Evolutionary conservation across 2,113 vertebrate species (phyloP), one percentile per base, ranked within the genome.

Genomic region (Menidia beryllina): DNA sequence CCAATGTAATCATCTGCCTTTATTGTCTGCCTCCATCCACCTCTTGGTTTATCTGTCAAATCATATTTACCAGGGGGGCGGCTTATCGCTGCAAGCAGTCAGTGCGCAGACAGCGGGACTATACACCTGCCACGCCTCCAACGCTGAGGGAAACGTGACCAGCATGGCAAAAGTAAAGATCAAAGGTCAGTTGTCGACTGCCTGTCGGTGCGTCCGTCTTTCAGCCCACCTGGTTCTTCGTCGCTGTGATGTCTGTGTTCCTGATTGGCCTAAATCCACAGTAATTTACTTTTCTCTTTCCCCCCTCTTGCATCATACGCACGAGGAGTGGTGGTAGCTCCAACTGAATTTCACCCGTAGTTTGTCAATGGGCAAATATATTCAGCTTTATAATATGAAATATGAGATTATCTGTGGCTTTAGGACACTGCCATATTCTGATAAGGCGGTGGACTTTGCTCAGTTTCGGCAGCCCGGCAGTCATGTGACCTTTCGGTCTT

Each of bases 41-140:
- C 21, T 58, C 24, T 60, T 7, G 1, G 1, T 79, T 55, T 43
- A 19, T 78, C 64, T 69, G 55, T 67, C 23, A 56, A n/a, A 17
- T 77, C 59, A 27, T 55, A 20, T 81, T 79, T 62, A 58, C 36
- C 87, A 93, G 85, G 84, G 94, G 91, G 97, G 95, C 56, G 94
- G 89, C 0, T 86, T 99, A 83, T 88, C 78, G 73, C 92, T 98
- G 26, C 73, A 17, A 0, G 75, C 59, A 0, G 95, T 94, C 75
- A 93, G 88, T 21, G 86, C 92, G 0, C 62, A 91, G 83, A 92
- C 91, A 2, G 92, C 94, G 0, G 97, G 97, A 64, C 79, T 88
- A 71, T 99, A 98, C 78, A 93, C 92, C 11, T 99, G 97, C 90
- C 94, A 94, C 0, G 96, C 96, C 3, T 94, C 93, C 88, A 98